Evolutionary conservation across 2,888 invertebrate genomes (phyloP).

Genomic region (Hecatera dysodea): DNA sequence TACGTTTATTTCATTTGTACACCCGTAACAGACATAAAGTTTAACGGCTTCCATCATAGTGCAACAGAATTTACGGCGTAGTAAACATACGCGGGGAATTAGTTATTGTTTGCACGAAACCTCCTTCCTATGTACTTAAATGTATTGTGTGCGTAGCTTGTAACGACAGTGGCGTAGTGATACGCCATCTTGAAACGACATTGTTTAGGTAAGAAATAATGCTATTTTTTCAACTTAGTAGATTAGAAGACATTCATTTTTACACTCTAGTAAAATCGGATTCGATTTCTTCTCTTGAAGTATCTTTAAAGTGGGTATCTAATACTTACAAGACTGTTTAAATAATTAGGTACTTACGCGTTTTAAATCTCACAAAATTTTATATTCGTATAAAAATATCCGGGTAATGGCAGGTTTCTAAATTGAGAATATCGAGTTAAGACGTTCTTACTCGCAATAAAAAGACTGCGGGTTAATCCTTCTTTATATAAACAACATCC

Average conservation of each 20-base stretch:
- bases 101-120: conserved; percentile 40
- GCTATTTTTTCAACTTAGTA: background rate
- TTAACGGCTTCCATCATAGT: conserved; percentile 38
- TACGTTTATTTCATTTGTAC: conserved; percentile 50
- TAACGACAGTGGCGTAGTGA: conserved; percentile 4
- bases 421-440: too few species aligned
- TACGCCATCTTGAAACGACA: conserved; percentile 1
- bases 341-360: background rate
- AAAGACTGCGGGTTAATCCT: too few species aligned
- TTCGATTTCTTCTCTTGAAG: background rate
- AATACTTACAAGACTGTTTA: background rate
- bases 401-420: background rate
- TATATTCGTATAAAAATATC: background rate
- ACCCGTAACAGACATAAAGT: conserved; percentile 46
- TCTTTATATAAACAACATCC: too few species aligned
- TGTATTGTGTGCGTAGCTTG: conserved; percentile 19
- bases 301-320: background rate
- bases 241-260: background rate
- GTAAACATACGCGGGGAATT: conserved; percentile 42
- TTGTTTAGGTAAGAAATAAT: background rate
- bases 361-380: background rate
- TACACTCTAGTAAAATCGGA: background rate
- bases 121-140: conserved; percentile 37
- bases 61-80: conserved; percentile 43
- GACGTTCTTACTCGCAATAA: too few species aligned